These are phyloP conservation scores for Melopsittacus undulatus DNA, from an alignment of 2,797 vertebrate genomes.

Conservation along the genomic window DNA sequence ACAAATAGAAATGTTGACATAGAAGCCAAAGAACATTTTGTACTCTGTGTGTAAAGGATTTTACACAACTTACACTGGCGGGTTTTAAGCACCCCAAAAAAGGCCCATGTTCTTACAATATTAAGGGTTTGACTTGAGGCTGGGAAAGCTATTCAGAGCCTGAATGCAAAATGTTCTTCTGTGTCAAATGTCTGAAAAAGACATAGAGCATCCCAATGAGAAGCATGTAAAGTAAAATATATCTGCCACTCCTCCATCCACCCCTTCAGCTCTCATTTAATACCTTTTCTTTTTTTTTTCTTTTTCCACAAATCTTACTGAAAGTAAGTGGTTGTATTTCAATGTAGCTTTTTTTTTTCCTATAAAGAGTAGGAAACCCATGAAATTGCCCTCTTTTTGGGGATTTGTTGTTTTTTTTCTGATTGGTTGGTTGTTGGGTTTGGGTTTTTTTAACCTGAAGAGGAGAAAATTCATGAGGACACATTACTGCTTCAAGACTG, in stretches of 20 bases:
- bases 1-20: constrained; percentile 41
- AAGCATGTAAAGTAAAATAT: background rate
- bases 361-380: background rate
- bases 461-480: background rate
- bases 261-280: background rate
- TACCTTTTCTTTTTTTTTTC: background rate
- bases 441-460: background rate
- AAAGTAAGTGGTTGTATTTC: background rate
- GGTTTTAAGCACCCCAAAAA: constrained; percentile 10
- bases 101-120: background rate
- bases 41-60: background rate
- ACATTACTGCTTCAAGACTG: background rate
- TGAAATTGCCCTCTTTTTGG: background rate
- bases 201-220: background rate
- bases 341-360: background rate
- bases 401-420: background rate
- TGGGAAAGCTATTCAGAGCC: constrained; percentile 21
- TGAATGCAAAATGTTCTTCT: background rate
- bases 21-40: constrained; percentile 30
- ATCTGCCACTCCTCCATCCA: background rate
- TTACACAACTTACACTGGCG: constrained; percentile 25
- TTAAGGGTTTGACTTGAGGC: constrained; percentile 26
- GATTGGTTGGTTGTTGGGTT: background rate
- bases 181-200: background rate
- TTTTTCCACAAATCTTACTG: background rate